Percentiles rank a stretch among this genome's conserved stretches.
These are phyloP conservation scores for Channa striata DNA, from an alignment of 2,797 vertebrate genomes.

Conservation along the genomic window DNA sequence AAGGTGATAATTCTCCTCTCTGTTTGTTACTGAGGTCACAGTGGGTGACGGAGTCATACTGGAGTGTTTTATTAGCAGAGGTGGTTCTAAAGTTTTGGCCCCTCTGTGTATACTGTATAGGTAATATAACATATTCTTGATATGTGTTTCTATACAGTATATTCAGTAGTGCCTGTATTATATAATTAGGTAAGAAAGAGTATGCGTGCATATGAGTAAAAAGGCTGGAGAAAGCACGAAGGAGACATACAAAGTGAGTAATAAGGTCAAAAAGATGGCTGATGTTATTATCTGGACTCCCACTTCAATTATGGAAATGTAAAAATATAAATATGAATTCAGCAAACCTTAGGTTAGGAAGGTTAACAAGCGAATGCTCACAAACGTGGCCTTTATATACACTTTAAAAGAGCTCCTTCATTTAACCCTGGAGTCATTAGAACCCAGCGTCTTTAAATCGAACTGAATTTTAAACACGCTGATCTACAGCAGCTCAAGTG, in stretches of 20 bases:
- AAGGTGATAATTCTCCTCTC: too few relatives aligned
- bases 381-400: slow-evolving; percentile 26
- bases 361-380: slow-evolving; percentile 22
- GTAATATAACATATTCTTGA: neutral
- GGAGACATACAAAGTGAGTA: slow-evolving; percentile 7
- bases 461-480: slow-evolving; percentile 23
- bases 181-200: neutral
- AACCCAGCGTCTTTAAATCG: slow-evolving; percentile 21
- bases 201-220: neutral
- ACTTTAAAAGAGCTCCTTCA: slow-evolving; percentile 27
- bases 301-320: neutral
- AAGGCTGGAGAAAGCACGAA: neutral
- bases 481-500: slow-evolving; percentile 32
- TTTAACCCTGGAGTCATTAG: slow-evolving; percentile 36
- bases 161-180: neutral
- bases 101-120: neutral
- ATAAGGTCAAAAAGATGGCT: slow-evolving; percentile 1
- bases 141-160: too few relatives aligned
- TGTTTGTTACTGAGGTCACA: too few relatives aligned
- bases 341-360: slow-evolving; percentile 8
- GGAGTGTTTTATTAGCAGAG: too few relatives aligned
- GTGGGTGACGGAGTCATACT: too few relatives aligned
- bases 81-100: too few relatives aligned
- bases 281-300: slow-evolving; percentile 6
- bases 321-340: slow-evolving; percentile 4